Base-by-base conservation (phyloP, 2,888 invertebrate species). In the Esperia sulphurella region DNA sequence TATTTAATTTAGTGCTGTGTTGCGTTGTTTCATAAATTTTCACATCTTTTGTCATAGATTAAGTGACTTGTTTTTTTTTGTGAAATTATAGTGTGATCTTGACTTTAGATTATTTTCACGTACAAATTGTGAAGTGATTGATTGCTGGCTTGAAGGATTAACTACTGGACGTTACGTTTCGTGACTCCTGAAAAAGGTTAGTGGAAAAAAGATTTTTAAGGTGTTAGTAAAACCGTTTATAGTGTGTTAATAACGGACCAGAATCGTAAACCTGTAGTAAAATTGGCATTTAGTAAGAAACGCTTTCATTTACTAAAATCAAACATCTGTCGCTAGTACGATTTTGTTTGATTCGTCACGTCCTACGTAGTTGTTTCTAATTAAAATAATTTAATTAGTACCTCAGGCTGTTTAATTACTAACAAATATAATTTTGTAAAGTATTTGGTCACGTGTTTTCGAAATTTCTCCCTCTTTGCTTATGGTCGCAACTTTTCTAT, bases 51-150 rank as follows among this genome's bases (percentile, higher is more conserved):
- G 49, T 50, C 45, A n/a, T 39, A 49, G 52, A 53, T 55, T 53
- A 51, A 44, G 41, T 35, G 42, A 52, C 52, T 53, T 43, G 46
- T 53, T 46, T 46, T 46, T 38, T 47, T 41, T 50, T 58, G 51
- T 56, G 51, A 39, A 41, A 53, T 48, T 51, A 49, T 44, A 42
- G 50, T 57, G 52, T 59, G 53, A 51, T 49, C 44, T 46, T 50
- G 48, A 47, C 47, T 45, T 14, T 48, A 43, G 54, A 45, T 46
- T 42, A 35, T 45, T 51, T 48, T 51, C 38, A 46, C 43, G 49
- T 46, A 48, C 51, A 51, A 51, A 51, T 50, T 49, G 48, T 50
- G 48, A 37, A 42, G 61, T 63, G 61, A 59, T 59, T 60, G 58
- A 60, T 59, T 51, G 45, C 47, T 46, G 46, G 42, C 49, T 41